Conservation (phyloP, 2,113 vertebrate species). For the Dasypus novemcinctus region DNA sequence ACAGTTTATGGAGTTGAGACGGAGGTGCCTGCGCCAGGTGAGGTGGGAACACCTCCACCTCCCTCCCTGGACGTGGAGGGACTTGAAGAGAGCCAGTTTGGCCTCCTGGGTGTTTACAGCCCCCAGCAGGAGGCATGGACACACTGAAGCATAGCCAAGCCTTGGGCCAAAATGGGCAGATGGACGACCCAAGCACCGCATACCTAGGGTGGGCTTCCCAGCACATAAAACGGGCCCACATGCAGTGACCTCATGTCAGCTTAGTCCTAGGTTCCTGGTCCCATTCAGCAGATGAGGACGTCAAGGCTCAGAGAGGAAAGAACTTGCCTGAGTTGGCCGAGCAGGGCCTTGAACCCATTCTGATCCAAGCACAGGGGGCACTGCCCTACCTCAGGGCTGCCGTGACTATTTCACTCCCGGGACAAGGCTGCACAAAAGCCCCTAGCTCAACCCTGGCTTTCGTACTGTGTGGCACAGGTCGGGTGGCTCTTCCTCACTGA, state of each 20-base stretch:
- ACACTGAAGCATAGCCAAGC: fast-evolving
- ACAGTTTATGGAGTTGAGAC: conserved; percentile 56
- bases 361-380: not conserved
- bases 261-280: fast-evolving
- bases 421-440: not conserved
- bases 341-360: not conserved
- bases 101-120: not conserved
- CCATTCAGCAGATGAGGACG: not conserved
- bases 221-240: fast-evolving
- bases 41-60: not conserved
- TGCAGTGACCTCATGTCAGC: fast-evolving
- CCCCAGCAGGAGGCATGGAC: fast-evolving
- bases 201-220: fast-evolving
- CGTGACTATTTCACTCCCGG: fast-evolving
- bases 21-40: conserved; percentile 34
- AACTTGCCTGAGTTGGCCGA: not conserved
- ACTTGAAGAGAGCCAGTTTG: not conserved
- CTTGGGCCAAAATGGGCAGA: not conserved
- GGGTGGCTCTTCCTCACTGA: not conserved
- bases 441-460: not conserved
- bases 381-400: not conserved
- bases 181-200: not conserved
- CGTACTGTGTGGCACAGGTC: not conserved
- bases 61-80: not conserved
- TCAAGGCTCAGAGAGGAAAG: not conserved